phyloP scores from a whole-genome alignment of 1,140 invertebrate genomes.

The Nasonia vitripennis region DNA sequence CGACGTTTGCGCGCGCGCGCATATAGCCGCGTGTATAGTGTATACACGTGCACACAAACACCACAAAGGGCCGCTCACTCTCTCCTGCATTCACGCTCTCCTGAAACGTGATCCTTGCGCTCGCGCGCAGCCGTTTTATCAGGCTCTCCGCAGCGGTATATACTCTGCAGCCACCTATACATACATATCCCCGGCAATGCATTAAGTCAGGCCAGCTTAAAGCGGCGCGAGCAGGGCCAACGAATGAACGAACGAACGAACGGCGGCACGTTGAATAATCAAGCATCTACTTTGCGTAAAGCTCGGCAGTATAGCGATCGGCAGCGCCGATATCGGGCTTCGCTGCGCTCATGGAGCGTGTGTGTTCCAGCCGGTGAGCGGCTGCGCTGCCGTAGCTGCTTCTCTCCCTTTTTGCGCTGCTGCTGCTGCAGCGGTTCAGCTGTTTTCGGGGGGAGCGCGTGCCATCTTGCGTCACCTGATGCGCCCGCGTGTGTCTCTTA shows the following conservation, averaged over 20 bases:
- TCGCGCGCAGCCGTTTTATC: neutral
- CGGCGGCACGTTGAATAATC: constrained; percentile 21
- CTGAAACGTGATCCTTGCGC: neutral
- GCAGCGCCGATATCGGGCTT: neutral
- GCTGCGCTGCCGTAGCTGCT: too few relatives aligned
- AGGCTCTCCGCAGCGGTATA: neutral
- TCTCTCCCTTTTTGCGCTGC: neutral
- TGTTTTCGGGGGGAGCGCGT: constrained; percentile 24
- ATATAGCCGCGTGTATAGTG: neutral
- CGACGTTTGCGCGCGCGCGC: too few relatives aligned
- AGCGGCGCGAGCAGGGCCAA: neutral
- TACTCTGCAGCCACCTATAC: neutral
- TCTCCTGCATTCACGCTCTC: neutral
- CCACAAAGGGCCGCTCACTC: neutral
- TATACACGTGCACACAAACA: neutral
- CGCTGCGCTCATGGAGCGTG: neutral
- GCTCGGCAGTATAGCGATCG: constrained; percentile 9
- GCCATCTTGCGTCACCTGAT: constrained; percentile 43
- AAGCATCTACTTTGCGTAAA: constrained; percentile 36
- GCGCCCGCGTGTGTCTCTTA: neutral
- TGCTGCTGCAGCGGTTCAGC: neutral
- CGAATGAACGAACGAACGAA: neutral
- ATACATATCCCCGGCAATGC: neutral
- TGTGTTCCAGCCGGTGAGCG: neutral
- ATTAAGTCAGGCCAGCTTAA: constrained; percentile 3